Base-by-base conservation (phyloP, 2,113 vertebrate genomes). In the Cranoglanis bouderius region DNA sequence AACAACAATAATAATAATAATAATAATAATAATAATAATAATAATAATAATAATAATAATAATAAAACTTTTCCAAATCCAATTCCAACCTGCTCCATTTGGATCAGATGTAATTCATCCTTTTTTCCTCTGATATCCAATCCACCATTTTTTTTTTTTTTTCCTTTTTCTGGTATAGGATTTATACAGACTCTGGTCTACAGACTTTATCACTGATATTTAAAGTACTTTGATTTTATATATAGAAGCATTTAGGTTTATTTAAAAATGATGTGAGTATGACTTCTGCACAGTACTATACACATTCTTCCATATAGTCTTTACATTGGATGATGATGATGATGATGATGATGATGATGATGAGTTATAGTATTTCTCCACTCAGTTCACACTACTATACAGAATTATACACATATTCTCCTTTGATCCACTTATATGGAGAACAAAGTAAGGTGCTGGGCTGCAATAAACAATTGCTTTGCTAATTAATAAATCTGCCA, bases 401-500 rank as follows among this genome's bases (percentile, higher is more conserved):
- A 40, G 32, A 82, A 82, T 70, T 82, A 63, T 65, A 53, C 12
- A 51, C 35, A 19, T 18, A 21, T 21, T 4, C 53, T 88, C 53
- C 24, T 21, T 81, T 63, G 87, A 88, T 32, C 63, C 51, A 88
- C 87, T 40, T 82, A 32, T 51, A 32, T 51, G 5, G 38, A 88
- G 78, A 83, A 83, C 35, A 74, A 88, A 74, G 51, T 74, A 51
- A 88, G 82, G 46, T 87, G 61, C 29, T 55, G 63, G 10, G 35
- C 63, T 82, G 49, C 26, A 32, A 77, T 70, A 87, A 87, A 87
- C 74, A 49, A 40, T 87, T 63, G 55, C 85, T 86, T 78, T 86
- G 40, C 57, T 70, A 87, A 82, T 87, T 77, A 87, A 70, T 87
- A 82, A 82, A 88, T 88, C 87, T 26, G 8, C 49, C 61, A 88